phyloP scores from a whole-genome alignment of 2,113 vertebrate genomes.

The Tachysurus vachellii region DNA sequence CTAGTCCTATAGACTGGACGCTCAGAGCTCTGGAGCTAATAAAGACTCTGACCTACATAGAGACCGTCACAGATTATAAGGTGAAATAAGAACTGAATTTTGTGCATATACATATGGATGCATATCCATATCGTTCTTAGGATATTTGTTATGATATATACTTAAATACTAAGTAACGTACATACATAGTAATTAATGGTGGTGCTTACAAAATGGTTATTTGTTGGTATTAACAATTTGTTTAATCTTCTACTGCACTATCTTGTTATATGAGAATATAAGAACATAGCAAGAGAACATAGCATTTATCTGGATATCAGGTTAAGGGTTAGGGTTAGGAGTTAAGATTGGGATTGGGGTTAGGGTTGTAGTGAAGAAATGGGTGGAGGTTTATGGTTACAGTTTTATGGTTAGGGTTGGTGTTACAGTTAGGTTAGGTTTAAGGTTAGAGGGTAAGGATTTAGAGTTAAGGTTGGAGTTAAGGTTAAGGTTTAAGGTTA shows the following conservation, averaged over 20 bases:
- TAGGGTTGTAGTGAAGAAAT: no score
- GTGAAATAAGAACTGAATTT: neutral
- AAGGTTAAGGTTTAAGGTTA: no score
- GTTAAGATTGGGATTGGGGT: no score
- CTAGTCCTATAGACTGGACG: conserved; percentile 49
- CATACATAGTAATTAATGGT: neutral
- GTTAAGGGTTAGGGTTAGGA: no score
- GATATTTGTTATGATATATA: neutral
- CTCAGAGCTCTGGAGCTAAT: conserved; percentile 18
- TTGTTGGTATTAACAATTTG: neutral
- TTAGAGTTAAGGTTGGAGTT: no score
- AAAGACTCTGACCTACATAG: conserved; percentile 44
- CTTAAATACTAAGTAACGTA: neutral
- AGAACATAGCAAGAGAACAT: no score
- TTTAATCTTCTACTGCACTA: neutral
- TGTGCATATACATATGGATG: neutral
- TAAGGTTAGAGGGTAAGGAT: no score
- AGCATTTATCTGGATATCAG: neutral
- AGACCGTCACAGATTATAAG: neutral
- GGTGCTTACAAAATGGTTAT: neutral
- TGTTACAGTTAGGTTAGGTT: no score
- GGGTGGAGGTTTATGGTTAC: no score
- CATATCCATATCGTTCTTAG: neutral
- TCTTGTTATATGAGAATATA: neutral
- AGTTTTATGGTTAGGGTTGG: no score